Evolutionary conservation across 2,888 invertebrate genomes (phyloP).

Genomic region (Pardosa pseudoannulata): DNA sequence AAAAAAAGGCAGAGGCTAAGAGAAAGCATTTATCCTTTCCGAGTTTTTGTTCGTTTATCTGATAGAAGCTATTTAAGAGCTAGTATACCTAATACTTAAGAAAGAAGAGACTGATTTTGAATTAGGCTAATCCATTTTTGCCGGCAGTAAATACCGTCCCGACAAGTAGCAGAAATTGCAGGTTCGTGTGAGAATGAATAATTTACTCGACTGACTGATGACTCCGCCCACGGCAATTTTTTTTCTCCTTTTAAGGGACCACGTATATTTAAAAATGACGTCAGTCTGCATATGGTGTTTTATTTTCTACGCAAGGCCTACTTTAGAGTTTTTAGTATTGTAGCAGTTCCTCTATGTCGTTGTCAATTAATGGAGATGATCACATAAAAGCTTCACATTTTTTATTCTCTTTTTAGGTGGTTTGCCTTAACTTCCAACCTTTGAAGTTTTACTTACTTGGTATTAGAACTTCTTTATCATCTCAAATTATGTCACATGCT

Average conservation of each 20-base stretch:
- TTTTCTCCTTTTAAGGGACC: neutral
- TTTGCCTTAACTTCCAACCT: too few species aligned
- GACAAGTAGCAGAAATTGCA: constrained; percentile 34
- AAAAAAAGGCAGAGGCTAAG: constrained; percentile 23
- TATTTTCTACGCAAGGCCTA: too few species aligned
- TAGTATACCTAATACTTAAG: constrained; percentile 42
- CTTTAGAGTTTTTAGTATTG: too few species aligned
- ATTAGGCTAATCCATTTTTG: constrained; percentile 68
- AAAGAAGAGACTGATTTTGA: constrained; percentile 38
- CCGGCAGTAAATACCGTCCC: constrained; percentile 29
- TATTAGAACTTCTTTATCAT: too few species aligned
- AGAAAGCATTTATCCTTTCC: constrained; percentile 60
- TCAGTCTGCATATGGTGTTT: neutral
- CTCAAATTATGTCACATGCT: too few species aligned
- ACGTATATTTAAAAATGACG: neutral
- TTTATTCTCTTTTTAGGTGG: too few species aligned
- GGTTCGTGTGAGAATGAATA: constrained; percentile 22
- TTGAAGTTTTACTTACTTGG: too few species aligned
- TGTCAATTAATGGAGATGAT: too few species aligned
- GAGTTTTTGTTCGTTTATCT: constrained; percentile 66
- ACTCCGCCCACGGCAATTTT: neutral
- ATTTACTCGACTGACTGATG: neutral
- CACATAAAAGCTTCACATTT: too few species aligned
- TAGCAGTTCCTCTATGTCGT: too few species aligned
- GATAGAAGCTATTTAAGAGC: constrained; percentile 63